Base-by-base conservation (phyloP, 2,888 invertebrate species). In the Drosophila maculinotata region DNA sequence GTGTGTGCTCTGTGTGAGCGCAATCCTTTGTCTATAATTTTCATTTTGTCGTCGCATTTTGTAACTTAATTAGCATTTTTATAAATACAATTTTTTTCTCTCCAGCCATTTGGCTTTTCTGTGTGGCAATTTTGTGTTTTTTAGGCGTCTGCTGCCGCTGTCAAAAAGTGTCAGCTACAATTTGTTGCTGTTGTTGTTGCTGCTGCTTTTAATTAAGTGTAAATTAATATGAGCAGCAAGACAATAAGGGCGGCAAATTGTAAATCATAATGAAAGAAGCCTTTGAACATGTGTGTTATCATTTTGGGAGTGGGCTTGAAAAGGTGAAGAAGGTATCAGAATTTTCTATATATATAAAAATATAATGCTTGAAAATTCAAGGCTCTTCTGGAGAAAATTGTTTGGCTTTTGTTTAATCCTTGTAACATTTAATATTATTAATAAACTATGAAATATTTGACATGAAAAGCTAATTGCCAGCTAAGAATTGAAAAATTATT, bases 21-120 rank as follows among this genome's bases (percentile, higher is more conserved):
- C 48, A 47, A 53, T 39, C 62, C 67, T 67, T 72, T 74, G 83
- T 74, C 73, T 79, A 79, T 79, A 82, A 82, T 73, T 82, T 79
- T 54, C 54, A 82, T 76, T 82, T 82, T 73, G 70, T 67, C 79
- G 60, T 65, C 69, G 67, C 60, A 76, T 78, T 84, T 81, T 84
- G 74, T 84, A 81, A 80, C 78, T 81, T 81, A 79, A 83, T 80
- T 80, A 80, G 81, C 84, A 83, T 80, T 80, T 83, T 80, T 65
- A 77, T 67, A 71, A 69, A 77, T 69, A 74, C 58, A 62, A 45
- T 49, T 71, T 67, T 52, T 38, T 23, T 23, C 59, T 33, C 20
- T 17, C n/a, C 38, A 53, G 30, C n/a, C 17, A 53, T 52, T 56
- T 56, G 38, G 25, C 36, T 44, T 38, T 33, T 52, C 15, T 39